Percentiles rank a stretch among this genome's conserved stretches.
Evolutionary conservation across 2,113 vertebrate genomes (phyloP).

Genomic region (Rhabdornis inornatus): DNA sequence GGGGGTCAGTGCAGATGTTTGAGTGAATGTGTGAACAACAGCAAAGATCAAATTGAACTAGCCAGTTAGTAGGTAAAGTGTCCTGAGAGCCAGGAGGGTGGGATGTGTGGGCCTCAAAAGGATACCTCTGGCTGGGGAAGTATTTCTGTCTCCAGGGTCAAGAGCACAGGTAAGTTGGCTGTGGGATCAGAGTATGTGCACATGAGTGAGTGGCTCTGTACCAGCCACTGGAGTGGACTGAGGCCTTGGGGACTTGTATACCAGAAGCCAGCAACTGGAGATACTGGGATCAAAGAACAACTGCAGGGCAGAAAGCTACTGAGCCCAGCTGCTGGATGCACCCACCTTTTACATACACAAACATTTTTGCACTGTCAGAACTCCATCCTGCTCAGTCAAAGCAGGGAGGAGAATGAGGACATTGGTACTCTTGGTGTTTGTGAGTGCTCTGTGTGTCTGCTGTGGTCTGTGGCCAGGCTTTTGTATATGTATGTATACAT

Average conservation of each 20-base stretch:
- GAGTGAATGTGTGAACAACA: background rate
- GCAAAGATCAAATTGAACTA: background rate
- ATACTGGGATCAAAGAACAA: background rate
- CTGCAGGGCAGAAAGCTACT: background rate
- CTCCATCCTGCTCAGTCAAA: background rate
- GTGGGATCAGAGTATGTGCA: too few relatives aligned
- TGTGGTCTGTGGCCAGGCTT: background rate
- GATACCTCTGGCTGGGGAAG: background rate
- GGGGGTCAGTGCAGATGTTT: fast-evolving
- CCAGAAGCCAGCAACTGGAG: background rate
- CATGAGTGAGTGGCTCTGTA: background rate
- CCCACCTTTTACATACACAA: background rate
- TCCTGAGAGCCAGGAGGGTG: background rate
- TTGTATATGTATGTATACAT: background rate
- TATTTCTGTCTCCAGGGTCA: background rate
- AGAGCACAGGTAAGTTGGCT: background rate
- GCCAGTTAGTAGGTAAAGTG: background rate
- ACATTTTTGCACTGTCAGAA: fast-evolving
- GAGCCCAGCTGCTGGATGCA: background rate
- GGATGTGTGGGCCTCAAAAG: background rate
- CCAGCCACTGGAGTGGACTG: background rate
- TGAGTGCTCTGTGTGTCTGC: background rate
- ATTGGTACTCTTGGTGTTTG: background rate
- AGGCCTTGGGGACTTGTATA: fast-evolving
- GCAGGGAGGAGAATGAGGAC: fast-evolving